These are phyloP conservation scores for Galemys pyrenaicus DNA, from an alignment of 2,113 vertebrate genomes.

Conservation along the genomic window DNA sequence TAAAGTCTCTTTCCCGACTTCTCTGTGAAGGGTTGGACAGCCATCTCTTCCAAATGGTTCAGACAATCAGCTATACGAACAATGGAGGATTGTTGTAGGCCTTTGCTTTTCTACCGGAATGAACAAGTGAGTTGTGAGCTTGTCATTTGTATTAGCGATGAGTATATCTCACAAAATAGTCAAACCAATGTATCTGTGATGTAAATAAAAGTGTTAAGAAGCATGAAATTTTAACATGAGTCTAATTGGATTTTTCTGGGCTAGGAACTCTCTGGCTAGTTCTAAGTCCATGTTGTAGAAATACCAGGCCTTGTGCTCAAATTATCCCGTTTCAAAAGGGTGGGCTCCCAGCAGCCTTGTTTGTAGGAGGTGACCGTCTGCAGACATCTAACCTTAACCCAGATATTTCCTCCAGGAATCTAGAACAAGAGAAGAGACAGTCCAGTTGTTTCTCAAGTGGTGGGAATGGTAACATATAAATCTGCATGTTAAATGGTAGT, in stretches of 20 bases:
- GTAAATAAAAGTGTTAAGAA: neutral
- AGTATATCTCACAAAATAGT: slow-evolving; percentile 6
- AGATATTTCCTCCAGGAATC: neutral
- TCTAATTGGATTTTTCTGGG: slow-evolving; percentile 41
- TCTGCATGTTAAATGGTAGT: neutral
- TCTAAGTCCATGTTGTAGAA: slow-evolving; percentile 3
- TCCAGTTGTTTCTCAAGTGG: neutral
- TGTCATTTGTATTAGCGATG: neutral
- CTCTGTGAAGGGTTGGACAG: neutral
- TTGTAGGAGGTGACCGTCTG: neutral
- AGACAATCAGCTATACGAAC: neutral
- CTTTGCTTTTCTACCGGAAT: slow-evolving; percentile 15
- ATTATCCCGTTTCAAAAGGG: neutral
- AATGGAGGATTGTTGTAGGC: neutral
- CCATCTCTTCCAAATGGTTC: neutral
- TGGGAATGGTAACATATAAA: neutral
- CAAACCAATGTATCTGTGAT: neutral
- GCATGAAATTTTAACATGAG: neutral
- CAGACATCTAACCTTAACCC: slow-evolving; percentile 23
- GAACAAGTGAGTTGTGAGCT: neutral
- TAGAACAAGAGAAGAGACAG: neutral
- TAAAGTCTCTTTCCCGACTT: neutral
- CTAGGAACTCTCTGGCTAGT: neutral
- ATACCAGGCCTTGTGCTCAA: neutral
- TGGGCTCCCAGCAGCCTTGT: neutral